Conservation (phyloP, 2,797 vertebrate species). For the Coranthus polyacanthus region DNA sequence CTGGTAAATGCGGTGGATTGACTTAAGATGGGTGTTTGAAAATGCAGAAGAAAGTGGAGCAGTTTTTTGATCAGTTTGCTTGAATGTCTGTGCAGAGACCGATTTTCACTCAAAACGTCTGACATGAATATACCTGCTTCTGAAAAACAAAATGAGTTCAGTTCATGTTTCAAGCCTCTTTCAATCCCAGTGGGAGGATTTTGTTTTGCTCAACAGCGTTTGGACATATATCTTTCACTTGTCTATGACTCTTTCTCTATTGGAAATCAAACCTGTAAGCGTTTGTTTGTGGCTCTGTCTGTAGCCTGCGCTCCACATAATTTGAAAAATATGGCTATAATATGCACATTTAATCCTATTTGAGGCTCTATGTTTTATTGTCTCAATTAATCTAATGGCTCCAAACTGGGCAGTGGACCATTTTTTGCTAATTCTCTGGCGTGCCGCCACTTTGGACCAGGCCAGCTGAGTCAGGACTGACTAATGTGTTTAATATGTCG, state of each 20-base stretch:
- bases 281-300: conserved; percentile 4
- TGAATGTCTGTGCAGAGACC: neutral
- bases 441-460: neutral
- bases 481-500: conserved; percentile 3
- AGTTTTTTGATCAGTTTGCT: neutral
- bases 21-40: too few relatives aligned
- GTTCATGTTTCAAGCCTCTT: too few relatives aligned
- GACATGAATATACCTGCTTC: neutral
- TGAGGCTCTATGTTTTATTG: neutral
- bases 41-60: too few relatives aligned
- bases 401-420: conserved; percentile 25
- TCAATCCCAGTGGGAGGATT: too few relatives aligned
- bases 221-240: neutral
- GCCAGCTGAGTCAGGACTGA: conserved; percentile 26
- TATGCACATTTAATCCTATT: conserved; percentile 39
- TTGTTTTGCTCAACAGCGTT: neutral
- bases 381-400: conserved; percentile 57
- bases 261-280: conserved; percentile 7
- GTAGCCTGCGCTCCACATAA: conserved; percentile 31
- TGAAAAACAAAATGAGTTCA: too few relatives aligned
- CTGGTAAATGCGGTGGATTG: too few relatives aligned
- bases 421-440: conserved; percentile 42
- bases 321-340: conserved; percentile 54
- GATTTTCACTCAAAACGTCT: too few relatives aligned
- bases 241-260: neutral